Evolutionary conservation across 2,888 invertebrate genomes (phyloP), one percentile per base, ranked within the genome.

Genomic region (Drosophila rellima): DNA sequence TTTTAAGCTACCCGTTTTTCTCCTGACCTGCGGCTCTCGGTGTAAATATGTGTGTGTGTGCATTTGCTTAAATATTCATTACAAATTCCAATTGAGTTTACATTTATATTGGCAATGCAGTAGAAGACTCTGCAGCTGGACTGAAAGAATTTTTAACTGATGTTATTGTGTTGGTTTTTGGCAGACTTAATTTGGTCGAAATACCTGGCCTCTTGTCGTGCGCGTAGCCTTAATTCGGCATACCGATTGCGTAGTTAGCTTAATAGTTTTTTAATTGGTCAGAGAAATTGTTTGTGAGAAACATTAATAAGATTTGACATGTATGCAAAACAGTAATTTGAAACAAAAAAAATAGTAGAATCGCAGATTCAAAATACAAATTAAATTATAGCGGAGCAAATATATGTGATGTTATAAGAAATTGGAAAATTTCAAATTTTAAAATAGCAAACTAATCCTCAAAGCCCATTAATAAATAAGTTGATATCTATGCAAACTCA

Each of bases 51-150:
- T 39, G 39, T 23, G 15, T 65, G 70, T 78, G 59, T 70, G 52
- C 70, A 62, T 75, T 75, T 75, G 73, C 62, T 84, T 70, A 85
- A 84, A 85, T 85, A 88, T 84, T 88, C 80, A 88, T 88, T 77
- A 80, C 71, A 67, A 84, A 82, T 88, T 84, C 83, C 88, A 84
- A 82, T 88, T 85, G 74, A 78, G 85, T 80, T 88, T 86, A 63
- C 83, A 74, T 86, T 86, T 82, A 80, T 88, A 82, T 80, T 85
- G 88, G 73, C 77, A 80, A 80, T 77, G 69, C 65, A 67, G 35
- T 40, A 63, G 26, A 31, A 23, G 56, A 61, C 48, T 65, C 72
- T 44, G 60, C 67, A 55, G 65, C 73, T 54, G 63, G 51, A 51
- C 51, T 40, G 17, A 59, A 45, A 39, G 29, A 68, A 55, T 66